phyloP scores from a whole-genome alignment of 2,113 vertebrate genomes.

The Leptobrachium ailaonicum region DNA sequence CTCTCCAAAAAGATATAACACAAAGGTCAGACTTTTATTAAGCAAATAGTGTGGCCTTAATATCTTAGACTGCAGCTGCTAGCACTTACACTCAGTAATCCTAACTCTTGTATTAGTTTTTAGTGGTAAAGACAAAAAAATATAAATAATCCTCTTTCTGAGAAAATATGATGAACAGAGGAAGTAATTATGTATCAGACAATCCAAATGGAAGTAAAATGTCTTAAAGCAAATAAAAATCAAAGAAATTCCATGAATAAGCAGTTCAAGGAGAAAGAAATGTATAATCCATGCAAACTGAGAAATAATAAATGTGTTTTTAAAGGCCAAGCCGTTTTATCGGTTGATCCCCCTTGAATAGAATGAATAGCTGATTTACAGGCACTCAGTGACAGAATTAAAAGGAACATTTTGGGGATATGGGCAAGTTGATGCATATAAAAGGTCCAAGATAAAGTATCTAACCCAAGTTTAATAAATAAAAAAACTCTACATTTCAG shows the following conservation, averaged over 20 bases:
- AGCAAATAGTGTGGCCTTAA: constrained; percentile 24
- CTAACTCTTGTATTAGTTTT: constrained; percentile 39
- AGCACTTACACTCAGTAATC: constrained; percentile 37
- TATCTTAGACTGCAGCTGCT: constrained; percentile 36
- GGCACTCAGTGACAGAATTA: no score
- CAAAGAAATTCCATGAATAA: constrained; percentile 37
- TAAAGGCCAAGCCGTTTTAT: not conserved
- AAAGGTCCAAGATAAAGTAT: no score
- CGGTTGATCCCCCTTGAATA: no score
- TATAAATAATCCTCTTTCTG: constrained; percentile 39
- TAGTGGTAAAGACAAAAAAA: constrained; percentile 11
- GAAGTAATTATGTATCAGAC: constrained; percentile 36
- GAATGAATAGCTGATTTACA: no score
- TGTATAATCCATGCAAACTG: constrained; percentile 14
- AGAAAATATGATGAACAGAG: constrained; percentile 43
- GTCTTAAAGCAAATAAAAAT: constrained; percentile 27
- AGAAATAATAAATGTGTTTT: not conserved
- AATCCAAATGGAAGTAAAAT: constrained; percentile 11
- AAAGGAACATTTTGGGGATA: no score
- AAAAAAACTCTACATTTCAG: no score
- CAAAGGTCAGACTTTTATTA: constrained; percentile 11
- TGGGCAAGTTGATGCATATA: no score
- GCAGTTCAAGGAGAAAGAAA: constrained; percentile 31
- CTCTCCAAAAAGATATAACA: no score
- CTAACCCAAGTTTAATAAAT: no score